Evolutionary conservation across 2,797 vertebrate species (phyloP), one percentile per base, ranked within the genome.

Genomic region (Trachurus trachurus): DNA sequence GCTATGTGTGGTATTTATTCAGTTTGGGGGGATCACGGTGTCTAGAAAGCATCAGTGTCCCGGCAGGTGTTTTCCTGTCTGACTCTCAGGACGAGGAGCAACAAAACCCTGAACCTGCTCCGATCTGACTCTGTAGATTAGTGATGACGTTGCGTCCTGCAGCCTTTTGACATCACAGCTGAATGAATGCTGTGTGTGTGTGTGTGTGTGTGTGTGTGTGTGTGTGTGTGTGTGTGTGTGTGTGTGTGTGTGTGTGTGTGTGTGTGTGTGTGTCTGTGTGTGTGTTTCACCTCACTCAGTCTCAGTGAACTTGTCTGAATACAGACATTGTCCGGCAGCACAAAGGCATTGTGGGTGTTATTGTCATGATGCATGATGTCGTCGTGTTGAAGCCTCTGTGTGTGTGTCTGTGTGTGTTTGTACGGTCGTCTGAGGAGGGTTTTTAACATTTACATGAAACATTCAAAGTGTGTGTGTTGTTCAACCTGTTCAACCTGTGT

Each of bases 301-400:
- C 73, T 84, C 82, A 74, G 77, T 86, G 80, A 80, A 0, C 66
- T 37, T 54, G 10, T n/a, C 29, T 86, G 53, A 90, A 88, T 85
- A n/a, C 76, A 56, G 0, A 66, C 70, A 76, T 86, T 89, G 89
- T 85, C 29, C 29, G 0, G 19, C 47, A 3, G 44, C 3, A 74
- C 81, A 87, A 70, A 86, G 89, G 39, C 81, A n/a, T 44, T 52
- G 79, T 76, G 78, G 60, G 74, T 34, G 68, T 70, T 70, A 54
- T 82, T 79, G 58, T 83, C 31, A 22, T 40, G 1, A 40, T 74
- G 71, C 78, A 74, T 74, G 37, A 12, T 54, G 73, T 19, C 39
- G 73, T 19, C 39, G 40, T 68, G 65, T 68, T 70, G 42, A 72
- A 52, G 66, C 52, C 29, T 79, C 44, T 62, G 58, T 74, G 42